Evolutionary conservation across 2,113 vertebrate genomes (phyloP), one percentile per base, ranked within the genome.

Genomic region (Xenopus laevis): DNA sequence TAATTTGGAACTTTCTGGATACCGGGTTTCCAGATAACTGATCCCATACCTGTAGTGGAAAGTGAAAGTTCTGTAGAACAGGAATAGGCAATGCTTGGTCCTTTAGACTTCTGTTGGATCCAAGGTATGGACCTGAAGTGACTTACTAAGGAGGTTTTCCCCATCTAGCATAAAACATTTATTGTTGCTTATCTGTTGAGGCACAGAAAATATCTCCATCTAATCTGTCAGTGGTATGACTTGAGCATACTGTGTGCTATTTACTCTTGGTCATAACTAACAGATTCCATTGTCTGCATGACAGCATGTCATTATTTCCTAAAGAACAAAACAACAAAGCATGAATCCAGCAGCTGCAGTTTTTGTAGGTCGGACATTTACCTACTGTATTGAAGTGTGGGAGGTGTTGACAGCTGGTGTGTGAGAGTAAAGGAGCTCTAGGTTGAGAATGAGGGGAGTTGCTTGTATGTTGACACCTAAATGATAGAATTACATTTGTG

Each of bases 371-470:
- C 68, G 66, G 66, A 46, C 74, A 79, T 80, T 79, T 78, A 61
- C 64, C 60, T 80, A 0, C 55, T 68, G 12, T 78, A 77, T 33
- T 55, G 68, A 83, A 79, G 65, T 58, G 58, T 65, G 72, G 70
- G 68, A 83, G 57, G 57, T 81, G 74, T 65, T 84, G 79, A 76
- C 79, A 86, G 78, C 62, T 81, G 82, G 67, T 13, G 11, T 50
- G 30, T 71, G 52, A 77, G 67, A 72, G 68, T 61, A 70, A 79
- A 77, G 50, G 45, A 27, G 30, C 40, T 46, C 44, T 72, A 5
- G 73, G 17, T 21, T 81, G 72, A 68, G 83, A 79, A 21, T 75
- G 52, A 58, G 33, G 71, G 75, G 59, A n/a, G 61, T 77, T 17
- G 21, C 46, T 12, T 53, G 21, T 6, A 63, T 61, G 53, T 27